phyloP scores from a whole-genome alignment of 2,888 invertebrate genomes.

The Glaucopsyche alexis region DNA sequence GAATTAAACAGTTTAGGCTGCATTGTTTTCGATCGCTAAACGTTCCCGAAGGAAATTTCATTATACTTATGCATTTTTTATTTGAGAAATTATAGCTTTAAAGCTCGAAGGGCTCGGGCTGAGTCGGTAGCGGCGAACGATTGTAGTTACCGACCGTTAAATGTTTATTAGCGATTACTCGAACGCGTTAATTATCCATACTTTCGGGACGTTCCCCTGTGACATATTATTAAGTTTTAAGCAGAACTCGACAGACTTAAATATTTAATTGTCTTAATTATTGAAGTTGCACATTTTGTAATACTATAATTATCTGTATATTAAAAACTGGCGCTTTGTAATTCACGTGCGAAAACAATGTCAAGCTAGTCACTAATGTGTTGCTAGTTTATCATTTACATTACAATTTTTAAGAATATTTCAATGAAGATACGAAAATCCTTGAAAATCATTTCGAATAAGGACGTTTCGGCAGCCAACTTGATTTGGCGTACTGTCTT shows the following conservation, averaged over 20 bases:
- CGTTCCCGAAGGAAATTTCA: constrained; percentile 49
- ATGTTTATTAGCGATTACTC: constrained; percentile 25
- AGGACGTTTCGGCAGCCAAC: not conserved
- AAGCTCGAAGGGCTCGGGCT: not conserved
- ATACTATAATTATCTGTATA: not conserved
- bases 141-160: constrained; percentile 10
- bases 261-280: constrained; percentile 9
- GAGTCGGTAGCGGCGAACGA: not conserved
- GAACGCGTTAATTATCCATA: constrained; percentile 9
- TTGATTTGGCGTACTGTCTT: too few relatives aligned
- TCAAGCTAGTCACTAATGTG: not conserved
- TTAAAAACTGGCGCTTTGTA: not conserved
- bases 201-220: not conserved
- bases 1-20: constrained; percentile 75
- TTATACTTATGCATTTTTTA: constrained; percentile 46
- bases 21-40: constrained; percentile 60
- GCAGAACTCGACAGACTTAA: not conserved
- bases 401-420: not conserved
- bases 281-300: not conserved
- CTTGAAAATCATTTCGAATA: not conserved
- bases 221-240: constrained; percentile 14
- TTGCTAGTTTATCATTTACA: not conserved
- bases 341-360: not conserved
- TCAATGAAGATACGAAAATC: not conserved
- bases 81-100: constrained; percentile 24